Evolutionary conservation across 2,797 vertebrate species (phyloP), one percentile per base, ranked within the genome.

Genomic region (Uromys caudimaculatus): DNA sequence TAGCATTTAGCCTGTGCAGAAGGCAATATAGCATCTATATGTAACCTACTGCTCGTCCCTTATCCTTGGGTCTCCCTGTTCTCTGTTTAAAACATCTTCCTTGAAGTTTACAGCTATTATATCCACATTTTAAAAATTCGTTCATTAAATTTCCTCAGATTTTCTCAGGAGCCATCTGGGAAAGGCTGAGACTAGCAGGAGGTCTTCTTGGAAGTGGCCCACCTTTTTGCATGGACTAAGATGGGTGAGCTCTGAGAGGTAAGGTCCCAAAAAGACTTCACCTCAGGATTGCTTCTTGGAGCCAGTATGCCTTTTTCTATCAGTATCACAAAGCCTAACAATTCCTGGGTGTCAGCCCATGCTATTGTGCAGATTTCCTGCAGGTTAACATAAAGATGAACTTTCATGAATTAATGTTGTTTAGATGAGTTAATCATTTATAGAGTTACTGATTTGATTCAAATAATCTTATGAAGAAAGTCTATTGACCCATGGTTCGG

Each of bases 71-170:
- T 29, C 35, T 2, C 83, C 23, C 73, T 89, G n/a, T 58, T 60
- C 5, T 52, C 19, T 44, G 5, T 79, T 87, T 78, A 84, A 95
- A 88, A 56, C 23, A 56, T 44, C 11, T 27, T 90, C 17, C 54
- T 60, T 81, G 6, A 82, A 58, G 10, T 35, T 29, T 23, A 90
- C 24, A 38, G 69, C 85, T 89, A 92, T 90, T 54, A 89, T 64
- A 85, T 91, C 79, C 14, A 89, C 4, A 23, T 17, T 93, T 94
- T 75, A 90, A 24, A 69, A 77, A 75, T 32, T 71, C 60, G 88
- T 85, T 95, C 75, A 79, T 97, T 85, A 93, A 11, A 73, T 54
- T 27, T 23, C 29, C 58, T 95, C 86, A 81, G 35, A 52, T 67
- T 67, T 67, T 67, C 12, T 67, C 64, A 67, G 64, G 64, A 67